A percentile compares a stretch with the other conserved stretches of the same genome.
phyloP scores from a whole-genome alignment of 2,113 vertebrate species.

The Pardalotus punctatus region DNA sequence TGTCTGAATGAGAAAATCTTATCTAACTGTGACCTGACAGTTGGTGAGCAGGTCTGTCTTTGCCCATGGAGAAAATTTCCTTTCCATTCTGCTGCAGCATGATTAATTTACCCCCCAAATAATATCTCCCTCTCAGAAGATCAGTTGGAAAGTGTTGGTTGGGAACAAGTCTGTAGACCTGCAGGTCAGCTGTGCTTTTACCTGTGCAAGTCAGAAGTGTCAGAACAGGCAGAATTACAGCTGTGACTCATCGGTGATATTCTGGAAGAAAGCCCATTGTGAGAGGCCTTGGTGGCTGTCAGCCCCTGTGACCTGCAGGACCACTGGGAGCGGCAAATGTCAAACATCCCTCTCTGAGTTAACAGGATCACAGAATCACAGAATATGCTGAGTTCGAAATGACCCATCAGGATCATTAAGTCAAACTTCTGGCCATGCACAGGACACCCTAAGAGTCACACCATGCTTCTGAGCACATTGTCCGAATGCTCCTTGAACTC shows the following conservation, averaged over 20 bases:
- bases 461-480: accelerated
- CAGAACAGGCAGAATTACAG: background rate
- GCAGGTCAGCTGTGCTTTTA: background rate
- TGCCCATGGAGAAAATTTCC: background rate
- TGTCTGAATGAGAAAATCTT: background rate
- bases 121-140: background rate
- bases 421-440: background rate
- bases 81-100: background rate
- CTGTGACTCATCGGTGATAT: background rate
- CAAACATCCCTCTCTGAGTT: background rate
- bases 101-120: background rate
- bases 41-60: background rate
- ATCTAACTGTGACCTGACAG: background rate
- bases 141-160: background rate
- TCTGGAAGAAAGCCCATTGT: background rate
- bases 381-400: background rate
- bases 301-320: background rate
- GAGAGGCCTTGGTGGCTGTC: background rate
- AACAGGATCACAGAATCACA: background rate
- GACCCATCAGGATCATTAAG: accelerated
- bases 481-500: background rate
- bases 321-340: accelerated
- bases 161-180: background rate
- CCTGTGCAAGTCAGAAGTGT: background rate
- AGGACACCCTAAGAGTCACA: background rate